phyloP scores from a whole-genome alignment of 1,140 invertebrate species.

The Anastrepha obliqua region DNA sequence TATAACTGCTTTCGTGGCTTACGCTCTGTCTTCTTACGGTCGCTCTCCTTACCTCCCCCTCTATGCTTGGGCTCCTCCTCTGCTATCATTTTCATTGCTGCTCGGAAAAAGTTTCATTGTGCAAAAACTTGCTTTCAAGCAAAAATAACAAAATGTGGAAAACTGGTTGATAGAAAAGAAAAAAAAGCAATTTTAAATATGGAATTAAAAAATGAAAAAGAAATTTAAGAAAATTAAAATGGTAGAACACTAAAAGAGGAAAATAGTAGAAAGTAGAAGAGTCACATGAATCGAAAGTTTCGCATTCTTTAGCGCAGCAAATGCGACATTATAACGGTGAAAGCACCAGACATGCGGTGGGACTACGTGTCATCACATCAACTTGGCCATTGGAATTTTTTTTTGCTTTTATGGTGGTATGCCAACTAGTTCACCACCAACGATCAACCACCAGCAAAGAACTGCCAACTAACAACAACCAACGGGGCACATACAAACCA shows the following conservation, averaged over 20 bases:
- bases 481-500: neutral
- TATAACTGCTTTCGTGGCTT: no score
- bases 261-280: neutral
- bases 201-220: neutral
- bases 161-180: neutral
- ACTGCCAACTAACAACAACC: neutral
- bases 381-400: no score
- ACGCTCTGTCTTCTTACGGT: neutral
- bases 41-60: neutral
- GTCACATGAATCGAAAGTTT: conserved; percentile 10
- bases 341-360: neutral
- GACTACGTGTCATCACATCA: neutral
- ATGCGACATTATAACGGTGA: conserved; percentile 30
- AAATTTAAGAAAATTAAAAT: neutral
- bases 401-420: neutral
- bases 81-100: no score
- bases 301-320: conserved; percentile 18
- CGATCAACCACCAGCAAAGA: neutral
- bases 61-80: no score
- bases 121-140: conserved; percentile 6
- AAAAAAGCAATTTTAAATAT: neutral
- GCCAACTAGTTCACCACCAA: neutral
- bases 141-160: conserved; percentile 3
- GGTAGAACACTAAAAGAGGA: neutral
- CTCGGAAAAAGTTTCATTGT: neutral